Evolutionary conservation across 64 coral and sea anemone genomes (phyloP), one percentile per base, ranked within the genome.

Genomic region (Astreopora myriophthalma): DNA sequence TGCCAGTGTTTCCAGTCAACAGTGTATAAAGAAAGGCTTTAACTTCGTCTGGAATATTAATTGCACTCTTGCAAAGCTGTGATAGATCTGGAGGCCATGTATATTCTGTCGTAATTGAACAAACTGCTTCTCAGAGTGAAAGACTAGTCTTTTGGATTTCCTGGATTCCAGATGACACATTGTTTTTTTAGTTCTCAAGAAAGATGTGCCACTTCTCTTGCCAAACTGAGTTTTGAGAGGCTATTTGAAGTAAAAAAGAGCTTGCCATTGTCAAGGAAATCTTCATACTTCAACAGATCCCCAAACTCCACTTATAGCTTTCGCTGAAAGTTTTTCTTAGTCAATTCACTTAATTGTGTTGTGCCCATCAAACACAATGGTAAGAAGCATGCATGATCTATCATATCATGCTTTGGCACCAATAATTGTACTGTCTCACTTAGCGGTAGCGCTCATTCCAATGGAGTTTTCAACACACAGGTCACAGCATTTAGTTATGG

Each of bases 11-110:
- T 1, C 92, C 92, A 63, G 75, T 88, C 35, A 88, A 24, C 27
- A 94, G 68, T 12, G 74, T 80, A 28, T 60, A 80, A 11, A 94
- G 75, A 72, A 94, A 88, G 2, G 75, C 64, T 71, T 71, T 40
- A 6, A 88, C 23, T 37, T 87, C 67, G 5, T 51, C 76, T 30
- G 74, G 85, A 64, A 94, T 34, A 57, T 73, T 87, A 0, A 88
- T 35, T 75, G 91, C 80, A 65, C 27, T 86, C 39, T 76, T 33
- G 19, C 72, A 79, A 69, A 79, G 48, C 67, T 87, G 11, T 26
- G 73, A 76, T 23, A 39, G 72, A 16, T 87, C 16, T 37, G 74
- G 69, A 62, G 90, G 79, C 44, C 80, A 92, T 62, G 60, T 34
- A 3, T 37, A 58, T 83, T 61, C 14, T 6, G 26, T 67, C 1